These are phyloP conservation scores for Perca fluviatilis DNA, from an alignment of 2,113 vertebrate species.

Conservation along the genomic window DNA sequence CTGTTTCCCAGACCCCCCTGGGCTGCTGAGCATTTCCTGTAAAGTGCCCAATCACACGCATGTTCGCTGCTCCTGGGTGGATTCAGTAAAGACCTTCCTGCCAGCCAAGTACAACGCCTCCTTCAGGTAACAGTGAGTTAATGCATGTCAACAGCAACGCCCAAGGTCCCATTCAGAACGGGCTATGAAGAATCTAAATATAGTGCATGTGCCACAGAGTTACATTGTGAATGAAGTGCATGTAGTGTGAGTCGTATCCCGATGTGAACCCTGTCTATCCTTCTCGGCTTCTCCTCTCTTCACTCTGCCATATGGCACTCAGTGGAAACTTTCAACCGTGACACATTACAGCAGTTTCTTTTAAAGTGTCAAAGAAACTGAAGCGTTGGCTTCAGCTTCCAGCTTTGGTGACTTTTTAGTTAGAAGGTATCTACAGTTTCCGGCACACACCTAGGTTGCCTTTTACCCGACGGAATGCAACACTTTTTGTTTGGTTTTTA, in stretches of 20 bases:
- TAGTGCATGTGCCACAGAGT: slow-evolving; percentile 7
- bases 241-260: neutral
- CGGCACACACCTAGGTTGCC: neutral
- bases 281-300: neutral
- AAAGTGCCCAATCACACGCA: slow-evolving; percentile 79
- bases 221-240: slow-evolving; percentile 3
- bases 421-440: neutral
- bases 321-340: neutral
- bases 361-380: neutral
- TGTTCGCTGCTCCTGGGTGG: slow-evolving; percentile 81
- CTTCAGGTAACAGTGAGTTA: slow-evolving; percentile 71
- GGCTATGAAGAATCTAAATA: slow-evolving; percentile 9
- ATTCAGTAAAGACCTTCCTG: slow-evolving; percentile 74
- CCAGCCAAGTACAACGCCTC: slow-evolving; percentile 81
- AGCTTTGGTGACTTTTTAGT: neutral
- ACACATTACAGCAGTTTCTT: slow-evolving; percentile 1
- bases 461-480: neutral
- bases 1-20: slow-evolving; percentile 77
- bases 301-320: neutral
- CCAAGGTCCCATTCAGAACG: slow-evolving; percentile 22
- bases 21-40: slow-evolving; percentile 79
- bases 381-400: neutral
- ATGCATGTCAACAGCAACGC: slow-evolving; percentile 6
- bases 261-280: neutral
- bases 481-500: slow-evolving; percentile 13